Conservation (phyloP, 2,888 invertebrate species). For the Philereme vetulata region DNA sequence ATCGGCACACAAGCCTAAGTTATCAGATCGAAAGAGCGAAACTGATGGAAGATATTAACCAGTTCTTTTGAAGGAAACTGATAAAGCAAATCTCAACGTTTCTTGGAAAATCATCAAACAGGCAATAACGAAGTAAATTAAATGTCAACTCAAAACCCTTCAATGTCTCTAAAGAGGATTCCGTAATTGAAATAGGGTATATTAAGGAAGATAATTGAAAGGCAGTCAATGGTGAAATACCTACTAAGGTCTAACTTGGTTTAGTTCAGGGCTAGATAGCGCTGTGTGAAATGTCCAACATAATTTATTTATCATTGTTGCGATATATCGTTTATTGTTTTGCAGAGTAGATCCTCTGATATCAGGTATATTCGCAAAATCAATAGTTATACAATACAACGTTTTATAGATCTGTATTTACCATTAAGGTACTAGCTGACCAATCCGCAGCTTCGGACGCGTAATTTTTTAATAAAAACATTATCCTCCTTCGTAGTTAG, state of each 20-base stretch:
- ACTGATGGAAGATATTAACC: conserved; percentile 30
- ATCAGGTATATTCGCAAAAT: no score
- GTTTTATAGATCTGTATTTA: no score
- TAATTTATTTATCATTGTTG: no score
- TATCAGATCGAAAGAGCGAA: conserved; percentile 40
- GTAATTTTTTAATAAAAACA: no score
- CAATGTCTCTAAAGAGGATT: conserved; percentile 3
- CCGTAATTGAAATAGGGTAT: conserved; percentile 9
- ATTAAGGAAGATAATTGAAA: background rate
- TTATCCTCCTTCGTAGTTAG: no score
- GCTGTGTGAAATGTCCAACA: no score
- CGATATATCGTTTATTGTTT: no score
- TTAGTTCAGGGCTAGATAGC: no score
- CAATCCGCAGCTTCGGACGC: no score
- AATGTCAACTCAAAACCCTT: background rate
- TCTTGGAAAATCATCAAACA: conserved; percentile 3
- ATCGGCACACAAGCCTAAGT: conserved; percentile 17
- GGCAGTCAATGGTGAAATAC: conserved; percentile 1
- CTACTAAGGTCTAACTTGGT: background rate
- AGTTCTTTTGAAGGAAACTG: conserved; percentile 9
- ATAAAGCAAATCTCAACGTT: conserved; percentile 7
- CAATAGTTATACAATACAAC: no score
- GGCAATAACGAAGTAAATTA: conserved; percentile 9
- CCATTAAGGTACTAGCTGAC: no score
- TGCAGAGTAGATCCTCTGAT: no score